phyloP scores from a whole-genome alignment of 1,140 invertebrate genomes.

The Brachionus rotundiformis region DNA sequence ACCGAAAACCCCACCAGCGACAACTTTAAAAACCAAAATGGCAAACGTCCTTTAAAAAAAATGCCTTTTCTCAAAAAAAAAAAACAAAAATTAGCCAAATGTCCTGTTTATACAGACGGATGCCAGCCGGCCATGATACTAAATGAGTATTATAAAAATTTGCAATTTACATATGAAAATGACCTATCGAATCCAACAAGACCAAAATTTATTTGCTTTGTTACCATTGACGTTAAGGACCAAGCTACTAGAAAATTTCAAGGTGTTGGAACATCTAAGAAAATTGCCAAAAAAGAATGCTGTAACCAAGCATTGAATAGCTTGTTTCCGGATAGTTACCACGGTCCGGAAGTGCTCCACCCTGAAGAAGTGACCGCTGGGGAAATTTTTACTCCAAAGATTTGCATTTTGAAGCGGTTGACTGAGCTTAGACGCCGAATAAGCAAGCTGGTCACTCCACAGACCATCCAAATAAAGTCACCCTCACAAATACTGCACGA shows the following conservation, averaged over 20 bases:
- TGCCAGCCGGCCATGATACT: conserved; percentile 10
- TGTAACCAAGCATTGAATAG: not conserved
- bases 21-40: not conserved
- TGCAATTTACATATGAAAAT: not conserved
- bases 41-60: not conserved
- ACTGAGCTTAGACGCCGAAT: not conserved
- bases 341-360: not conserved
- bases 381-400: not conserved
- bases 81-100: conserved; percentile 20
- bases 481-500: conserved; percentile 42
- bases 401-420: not conserved
- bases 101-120: not conserved
- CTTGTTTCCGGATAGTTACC: not conserved
- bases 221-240: not conserved
- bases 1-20: not conserved
- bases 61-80: not conserved
- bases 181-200: not conserved
- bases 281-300: conserved; percentile 45
- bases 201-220: not conserved
- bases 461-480: not conserved
- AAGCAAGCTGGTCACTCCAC: not conserved
- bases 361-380: not conserved
- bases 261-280: conserved; percentile 13
- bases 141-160: conserved; percentile 17
- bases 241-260: not conserved